Conservation (phyloP, 2,797 vertebrate genomes). For the Uromys caudimaculatus region DNA sequence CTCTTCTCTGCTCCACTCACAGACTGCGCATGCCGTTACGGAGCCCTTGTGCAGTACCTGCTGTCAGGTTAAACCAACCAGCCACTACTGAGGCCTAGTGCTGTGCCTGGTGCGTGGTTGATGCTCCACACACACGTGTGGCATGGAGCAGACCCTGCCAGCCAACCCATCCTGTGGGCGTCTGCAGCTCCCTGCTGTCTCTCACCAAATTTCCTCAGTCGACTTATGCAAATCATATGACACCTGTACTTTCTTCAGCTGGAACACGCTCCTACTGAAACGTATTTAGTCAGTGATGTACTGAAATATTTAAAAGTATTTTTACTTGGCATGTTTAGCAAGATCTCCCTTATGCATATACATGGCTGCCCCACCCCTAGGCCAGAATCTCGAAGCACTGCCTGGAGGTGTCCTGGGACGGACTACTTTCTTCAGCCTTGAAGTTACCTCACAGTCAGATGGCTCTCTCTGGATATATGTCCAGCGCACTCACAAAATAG, state of each 20-base stretch:
- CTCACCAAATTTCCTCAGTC: slow-evolving; percentile 61
- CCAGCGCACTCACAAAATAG: slow-evolving; percentile 46
- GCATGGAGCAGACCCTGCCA: neutral
- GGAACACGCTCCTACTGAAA: slow-evolving; percentile 52
- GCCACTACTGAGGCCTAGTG: fast-evolving
- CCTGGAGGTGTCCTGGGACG: neutral
- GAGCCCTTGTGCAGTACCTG: neutral
- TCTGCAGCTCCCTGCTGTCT: neutral
- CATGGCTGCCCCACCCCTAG: slow-evolving; percentile 23
- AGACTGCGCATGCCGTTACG: too few relatives aligned
- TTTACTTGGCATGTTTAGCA: slow-evolving; percentile 66
- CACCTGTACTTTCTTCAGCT: slow-evolving; percentile 56
- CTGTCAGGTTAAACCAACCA: neutral
- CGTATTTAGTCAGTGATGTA: slow-evolving; percentile 60
- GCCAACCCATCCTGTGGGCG: neutral
- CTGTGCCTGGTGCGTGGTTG: neutral
- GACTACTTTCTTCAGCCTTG: slow-evolving; percentile 46
- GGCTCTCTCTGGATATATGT: slow-evolving; percentile 47
- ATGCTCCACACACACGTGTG: neutral
- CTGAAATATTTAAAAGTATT: slow-evolving; percentile 73
- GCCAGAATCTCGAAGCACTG: neutral
- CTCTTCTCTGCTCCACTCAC: neutral
- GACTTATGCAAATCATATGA: slow-evolving; percentile 64
- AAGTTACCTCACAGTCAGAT: slow-evolving; percentile 61
- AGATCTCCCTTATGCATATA: slow-evolving; percentile 67